Base-by-base conservation (phyloP, 1,140 invertebrate genomes). In the Augochlora pura region DNA sequence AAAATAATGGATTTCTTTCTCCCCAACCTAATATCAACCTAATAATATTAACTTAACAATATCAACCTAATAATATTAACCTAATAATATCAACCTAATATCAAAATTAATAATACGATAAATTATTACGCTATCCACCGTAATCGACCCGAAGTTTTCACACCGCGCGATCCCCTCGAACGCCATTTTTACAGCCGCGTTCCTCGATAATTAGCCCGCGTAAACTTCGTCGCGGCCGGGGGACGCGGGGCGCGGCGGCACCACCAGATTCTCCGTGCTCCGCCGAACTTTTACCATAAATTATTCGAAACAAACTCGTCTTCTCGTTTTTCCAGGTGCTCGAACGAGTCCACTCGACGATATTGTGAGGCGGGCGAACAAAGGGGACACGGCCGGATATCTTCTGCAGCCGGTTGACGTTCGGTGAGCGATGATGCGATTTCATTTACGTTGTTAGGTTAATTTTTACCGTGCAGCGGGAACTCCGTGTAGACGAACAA, bases 171-270 rank as follows among this genome's bases (percentile, higher is more conserved):
- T n/a, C n/a, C n/a, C n/a, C n/a, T n/a, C n/a, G n/a, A n/a, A n/a
- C n/a, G 12, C n/a, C 38, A 27, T 63, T 70, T 77, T 63, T 60
- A 10, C 64, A 32, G 54, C 38, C 39, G 39, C 6, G 38, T 63
- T 69, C 21, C 7, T 21, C 23, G 67, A 70, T 77, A 77, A 77
- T 77, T 77, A 77, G 75, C 14, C 42, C 52, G 25, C 39, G 32
- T 21, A 52, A 70, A 77, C 32, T 77, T 70, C 46, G 59, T 70
- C 70, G n/a, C 52, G 52, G 67, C 64, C 39, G 67, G 23, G 32
- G 18, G 18, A 14, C 14, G 49, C 1, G 16, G 49, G 49, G 3
- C 14, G 49, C 21, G 6, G 18, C 18, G n/a, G 21, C 5, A 39
- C 12, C 10, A 52, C 27, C 10, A 4, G 63, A n/a, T 42, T 65